phyloP scores from a whole-genome alignment of 2,113 vertebrate species.

The Anthoscopus minutus region DNA sequence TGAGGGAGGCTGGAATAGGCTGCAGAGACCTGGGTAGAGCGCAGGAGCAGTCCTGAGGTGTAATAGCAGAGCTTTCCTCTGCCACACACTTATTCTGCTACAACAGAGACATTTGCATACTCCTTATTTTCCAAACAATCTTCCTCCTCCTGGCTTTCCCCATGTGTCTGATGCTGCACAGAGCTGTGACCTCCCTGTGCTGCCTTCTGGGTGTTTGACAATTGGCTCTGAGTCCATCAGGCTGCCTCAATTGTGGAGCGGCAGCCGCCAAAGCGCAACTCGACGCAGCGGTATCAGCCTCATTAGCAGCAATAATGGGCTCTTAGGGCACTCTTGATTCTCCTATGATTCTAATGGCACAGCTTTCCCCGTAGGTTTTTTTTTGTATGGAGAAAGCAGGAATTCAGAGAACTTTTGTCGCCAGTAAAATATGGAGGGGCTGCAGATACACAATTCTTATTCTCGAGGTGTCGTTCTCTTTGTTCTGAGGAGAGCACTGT shows the following conservation, averaged over 20 bases:
- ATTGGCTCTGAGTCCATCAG: background rate
- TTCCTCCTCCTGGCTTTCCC: background rate
- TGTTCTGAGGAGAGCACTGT: slow-evolving; percentile 4
- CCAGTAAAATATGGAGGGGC: slow-evolving; percentile 7
- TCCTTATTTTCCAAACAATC: background rate
- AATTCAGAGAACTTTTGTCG: slow-evolving; percentile 27
- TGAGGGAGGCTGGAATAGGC: background rate
- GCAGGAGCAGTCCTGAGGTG: background rate
- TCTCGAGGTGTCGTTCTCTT: background rate
- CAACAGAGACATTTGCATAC: background rate
- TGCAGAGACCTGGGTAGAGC: background rate
- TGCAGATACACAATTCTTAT: slow-evolving; percentile 7
- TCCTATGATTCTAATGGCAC: slow-evolving; percentile 39
- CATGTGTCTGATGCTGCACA: background rate
- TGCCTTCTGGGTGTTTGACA: background rate
- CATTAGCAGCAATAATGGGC: slow-evolving; percentile 43
- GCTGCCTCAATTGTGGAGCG: background rate
- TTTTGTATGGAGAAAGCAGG: slow-evolving; percentile 4
- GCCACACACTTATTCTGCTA: accelerated
- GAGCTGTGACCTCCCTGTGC: background rate
- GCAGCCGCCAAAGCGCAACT: slow-evolving; percentile 38
- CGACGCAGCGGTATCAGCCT: slow-evolving; percentile 21
- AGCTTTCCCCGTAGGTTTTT: background rate
- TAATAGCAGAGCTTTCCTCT: background rate
- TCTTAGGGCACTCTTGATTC: slow-evolving; percentile 41